Percentiles rank a stretch among this genome's conserved stretches.
phyloP scores from a whole-genome alignment of 2,888 invertebrate species.

The Latheticus oryzae region DNA sequence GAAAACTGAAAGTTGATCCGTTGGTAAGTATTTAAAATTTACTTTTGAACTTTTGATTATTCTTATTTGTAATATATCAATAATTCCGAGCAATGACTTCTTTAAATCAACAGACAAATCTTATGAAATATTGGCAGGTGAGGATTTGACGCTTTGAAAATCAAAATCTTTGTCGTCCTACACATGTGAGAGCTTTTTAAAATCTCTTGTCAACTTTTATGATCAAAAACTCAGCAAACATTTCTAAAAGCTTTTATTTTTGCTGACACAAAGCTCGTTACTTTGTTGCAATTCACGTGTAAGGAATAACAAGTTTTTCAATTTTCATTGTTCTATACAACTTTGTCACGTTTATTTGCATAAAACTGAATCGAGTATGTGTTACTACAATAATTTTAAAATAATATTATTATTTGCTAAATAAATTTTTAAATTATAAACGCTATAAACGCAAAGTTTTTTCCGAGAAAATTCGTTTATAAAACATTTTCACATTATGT shows the following conservation, averaged over 20 bases:
- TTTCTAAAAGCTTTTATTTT: slow-evolving; percentile 1
- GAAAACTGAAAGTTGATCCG: slow-evolving; percentile 90
- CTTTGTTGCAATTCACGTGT: background rate
- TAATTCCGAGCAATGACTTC: background rate
- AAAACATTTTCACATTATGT: no score
- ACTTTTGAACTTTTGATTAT: background rate
- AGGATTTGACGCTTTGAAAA: background rate
- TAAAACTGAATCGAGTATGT: background rate
- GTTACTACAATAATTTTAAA: background rate
- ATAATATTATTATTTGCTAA: background rate
- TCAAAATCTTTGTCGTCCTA: background rate
- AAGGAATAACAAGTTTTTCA: background rate
- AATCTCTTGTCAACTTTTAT: slow-evolving; percentile 3
- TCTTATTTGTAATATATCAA: background rate
- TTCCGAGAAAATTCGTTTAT: no score
- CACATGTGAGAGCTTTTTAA: slow-evolving; percentile 5
- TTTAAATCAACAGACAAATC: no score
- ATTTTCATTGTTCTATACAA: background rate
- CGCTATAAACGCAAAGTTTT: no score
- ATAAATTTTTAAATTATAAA: background rate
- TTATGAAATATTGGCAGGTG: no score
- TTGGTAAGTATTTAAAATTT: no score
- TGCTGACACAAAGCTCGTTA: background rate
- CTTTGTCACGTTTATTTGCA: slow-evolving; percentile 13
- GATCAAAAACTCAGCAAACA: slow-evolving; percentile 8